Base-by-base conservation (phyloP, 2,797 vertebrate genomes). In the Phaenicophaeus curvirostris region DNA sequence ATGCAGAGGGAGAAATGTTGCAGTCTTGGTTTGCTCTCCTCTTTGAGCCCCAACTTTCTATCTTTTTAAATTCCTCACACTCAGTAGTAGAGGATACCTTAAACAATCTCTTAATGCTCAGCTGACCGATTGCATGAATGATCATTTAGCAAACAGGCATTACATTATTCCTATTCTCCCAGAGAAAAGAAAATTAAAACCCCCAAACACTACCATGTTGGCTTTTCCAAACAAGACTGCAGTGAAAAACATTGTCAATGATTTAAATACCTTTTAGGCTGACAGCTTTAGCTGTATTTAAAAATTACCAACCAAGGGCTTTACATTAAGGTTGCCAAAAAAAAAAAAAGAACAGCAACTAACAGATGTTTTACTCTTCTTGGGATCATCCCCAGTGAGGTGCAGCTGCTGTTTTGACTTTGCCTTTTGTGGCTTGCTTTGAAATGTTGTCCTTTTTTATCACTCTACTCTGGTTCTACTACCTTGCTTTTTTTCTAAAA, bases 351-450 rank as follows among this genome's bases (percentile, higher is more conserved):
- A 96, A 71, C 44, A 73, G 65, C 17, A 55, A 51, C 78, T 74
- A 94, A 58, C 96, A 97, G 97, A 97, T 96, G 92, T 24, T 95
- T 93, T 91, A 61, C 37, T 92, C 80, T 94, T 88, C 69, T 81
- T 37, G 69, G 58, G 87, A 50, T 67, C 78, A 73, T 94, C 88
- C 69, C 27, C 9, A 50, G 68, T 79, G 86, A 94, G 54, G 35
- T 85, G 39, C 95, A 96, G 92, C 93, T 96, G 95, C 80, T 79
- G 42, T 27, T 95, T 89, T 82, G 66, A 88, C 79, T 96, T 95
- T 79, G 48, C 91, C 53, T 90, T 48, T 24, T 93, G 84, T 85
- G 46, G 33, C 61, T 86, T 93, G 63, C 68, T 97, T 96, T 93
- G 88, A 96, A 95, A 92, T 59, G 55, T 67, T 94, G 61, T 46